Conservation (phyloP, 2,797 vertebrate genomes). For the Centroberyx gerrardi region DNA sequence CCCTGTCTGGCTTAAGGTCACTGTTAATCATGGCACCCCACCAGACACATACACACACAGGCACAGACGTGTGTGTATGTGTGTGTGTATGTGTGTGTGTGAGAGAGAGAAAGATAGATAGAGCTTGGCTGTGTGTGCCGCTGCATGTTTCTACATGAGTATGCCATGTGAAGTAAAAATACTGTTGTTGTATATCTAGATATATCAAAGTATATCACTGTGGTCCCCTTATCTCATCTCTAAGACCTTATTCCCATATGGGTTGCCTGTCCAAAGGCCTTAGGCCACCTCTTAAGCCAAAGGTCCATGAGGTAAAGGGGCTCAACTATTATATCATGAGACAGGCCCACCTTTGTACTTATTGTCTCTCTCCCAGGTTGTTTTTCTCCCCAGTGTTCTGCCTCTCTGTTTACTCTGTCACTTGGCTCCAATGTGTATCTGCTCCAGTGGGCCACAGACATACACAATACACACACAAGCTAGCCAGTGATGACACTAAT, state of each 20-base stretch:
- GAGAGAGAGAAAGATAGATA: neutral
- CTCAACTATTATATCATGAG: constrained; percentile 8
- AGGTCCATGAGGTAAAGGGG: neutral
- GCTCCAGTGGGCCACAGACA: constrained; percentile 47
- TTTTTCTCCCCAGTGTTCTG: constrained; percentile 56
- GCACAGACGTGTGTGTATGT: neutral
- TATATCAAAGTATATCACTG: neutral
- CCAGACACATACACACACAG: constrained; percentile 25
- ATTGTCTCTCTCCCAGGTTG: constrained; percentile 40
- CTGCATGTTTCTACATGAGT: neutral
- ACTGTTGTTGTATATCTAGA: too few species aligned
- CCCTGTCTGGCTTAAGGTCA: constrained; percentile 62
- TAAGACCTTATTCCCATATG: constrained; percentile 3
- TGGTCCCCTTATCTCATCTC: neutral
- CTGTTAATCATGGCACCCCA: constrained; percentile 60
- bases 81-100: constrained; percentile 1
- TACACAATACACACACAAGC: constrained; percentile 60
- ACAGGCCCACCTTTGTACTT: constrained; percentile 27
- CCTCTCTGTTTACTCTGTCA: constrained; percentile 60
- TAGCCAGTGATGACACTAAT: constrained; percentile 72
- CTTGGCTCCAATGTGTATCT: constrained; percentile 53
- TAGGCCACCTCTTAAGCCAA: constrained; percentile 1
- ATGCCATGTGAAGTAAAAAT: too few species aligned
- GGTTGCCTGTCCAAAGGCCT: constrained; percentile 1
- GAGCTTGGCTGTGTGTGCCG: neutral